Percentiles rank a stretch among this genome's conserved stretches.
Evolutionary conservation across 2,797 vertebrate genomes (phyloP).

Genomic region (Centropyge bicolor): DNA sequence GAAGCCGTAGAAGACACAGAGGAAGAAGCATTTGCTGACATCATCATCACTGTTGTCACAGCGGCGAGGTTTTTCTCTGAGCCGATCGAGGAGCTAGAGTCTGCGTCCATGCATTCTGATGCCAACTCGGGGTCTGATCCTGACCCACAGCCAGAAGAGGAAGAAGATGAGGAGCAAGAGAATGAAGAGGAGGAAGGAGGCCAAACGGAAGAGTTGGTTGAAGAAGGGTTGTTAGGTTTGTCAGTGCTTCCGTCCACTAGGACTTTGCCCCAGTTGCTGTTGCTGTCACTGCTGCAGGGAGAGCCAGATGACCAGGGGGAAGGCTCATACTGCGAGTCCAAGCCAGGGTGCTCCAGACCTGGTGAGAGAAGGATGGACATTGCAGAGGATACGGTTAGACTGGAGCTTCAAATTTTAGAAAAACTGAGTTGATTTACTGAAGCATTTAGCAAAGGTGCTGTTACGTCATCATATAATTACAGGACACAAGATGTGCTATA

Average conservation of each 20-base stretch:
- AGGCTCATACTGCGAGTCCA: constrained; percentile 97
- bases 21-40: constrained; percentile 80
- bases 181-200: constrained; percentile 81
- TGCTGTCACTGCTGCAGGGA: constrained; percentile 91
- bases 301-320: constrained; percentile 94
- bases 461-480: neutral
- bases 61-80: constrained; percentile 91
- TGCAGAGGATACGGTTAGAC: neutral
- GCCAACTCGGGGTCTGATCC: constrained; percentile 93
- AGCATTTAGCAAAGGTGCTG: neutral
- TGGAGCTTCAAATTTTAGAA: neutral
- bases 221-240: constrained; percentile 77
- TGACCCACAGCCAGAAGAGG: constrained; percentile 82
- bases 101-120: constrained; percentile 96
- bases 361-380: constrained; percentile 40
- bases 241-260: constrained; percentile 89
- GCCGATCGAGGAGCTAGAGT: constrained; percentile 92
- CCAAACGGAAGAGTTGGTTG: constrained; percentile 80
- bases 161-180: constrained; percentile 82
- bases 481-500: neutral
- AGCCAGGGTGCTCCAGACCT: constrained; percentile 94
- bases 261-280: constrained; percentile 95
- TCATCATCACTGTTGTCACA: constrained; percentile 78
- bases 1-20: constrained; percentile 74
- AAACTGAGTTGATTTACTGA: neutral